Evolutionary conservation across 2,797 vertebrate genomes (phyloP).

Genomic region (Hephaestus fuliginosus): DNA sequence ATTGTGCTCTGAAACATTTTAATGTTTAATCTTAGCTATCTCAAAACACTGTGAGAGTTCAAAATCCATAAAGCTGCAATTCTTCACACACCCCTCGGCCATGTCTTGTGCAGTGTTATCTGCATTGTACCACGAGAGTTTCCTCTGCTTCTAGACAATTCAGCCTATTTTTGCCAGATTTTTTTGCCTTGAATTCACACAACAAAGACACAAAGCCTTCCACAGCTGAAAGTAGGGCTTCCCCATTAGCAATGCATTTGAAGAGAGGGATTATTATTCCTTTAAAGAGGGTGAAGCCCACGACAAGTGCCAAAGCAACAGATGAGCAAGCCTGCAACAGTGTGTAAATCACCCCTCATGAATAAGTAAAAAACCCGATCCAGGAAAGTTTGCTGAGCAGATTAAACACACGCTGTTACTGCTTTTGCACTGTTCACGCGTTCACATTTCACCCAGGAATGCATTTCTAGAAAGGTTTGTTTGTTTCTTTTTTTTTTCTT

Average conservation of each 20-base stretch:
- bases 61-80: slow-evolving; percentile 11
- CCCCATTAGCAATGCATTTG: slow-evolving; percentile 25
- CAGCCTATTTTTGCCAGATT: not conserved
- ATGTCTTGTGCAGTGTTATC: slow-evolving; percentile 2
- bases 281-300: slow-evolving; percentile 39
- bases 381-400: slow-evolving; percentile 42
- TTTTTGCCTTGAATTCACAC: not conserved
- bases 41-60: slow-evolving; percentile 17
- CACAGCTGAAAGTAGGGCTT: not conserved
- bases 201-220: not conserved
- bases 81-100: slow-evolving; percentile 23
- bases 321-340: slow-evolving; percentile 64
- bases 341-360: slow-evolving; percentile 61
- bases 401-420: slow-evolving; percentile 2
- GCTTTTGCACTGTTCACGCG: not conserved
- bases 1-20: not conserved
- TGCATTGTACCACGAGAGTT: not conserved
- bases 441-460: slow-evolving; percentile 1
- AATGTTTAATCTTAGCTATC: slow-evolving; percentile 3
- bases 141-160: not conserved
- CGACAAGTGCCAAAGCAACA: slow-evolving; percentile 64
- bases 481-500: slow-evolving; percentile 22
- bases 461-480: slow-evolving; percentile 26
- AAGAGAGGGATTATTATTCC: slow-evolving; percentile 55
- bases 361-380: slow-evolving; percentile 47